phyloP scores from a whole-genome alignment of 1,140 invertebrate genomes.

The Akabosia matsudoensis region DNA sequence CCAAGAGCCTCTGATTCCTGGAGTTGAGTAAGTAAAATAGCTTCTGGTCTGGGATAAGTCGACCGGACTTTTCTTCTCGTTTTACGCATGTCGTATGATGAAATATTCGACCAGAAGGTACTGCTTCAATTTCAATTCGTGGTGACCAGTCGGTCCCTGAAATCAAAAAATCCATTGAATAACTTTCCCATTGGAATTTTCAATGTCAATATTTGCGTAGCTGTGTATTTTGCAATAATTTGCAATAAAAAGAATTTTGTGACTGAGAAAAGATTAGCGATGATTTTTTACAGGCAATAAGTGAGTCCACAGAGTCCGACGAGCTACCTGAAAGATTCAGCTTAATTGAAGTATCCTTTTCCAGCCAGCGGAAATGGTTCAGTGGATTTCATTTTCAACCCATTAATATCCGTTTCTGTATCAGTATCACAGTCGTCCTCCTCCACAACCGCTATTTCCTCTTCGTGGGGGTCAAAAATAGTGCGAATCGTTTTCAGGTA shows the following conservation, averaged over 20 bases:
- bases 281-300: not conserved
- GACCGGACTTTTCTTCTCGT: not conserved
- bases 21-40: conserved; percentile 10
- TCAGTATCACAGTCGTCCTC: not conserved
- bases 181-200: not conserved
- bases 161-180: not conserved
- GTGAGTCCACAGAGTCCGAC: not conserved
- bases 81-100: not conserved
- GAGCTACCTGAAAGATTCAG: not conserved
- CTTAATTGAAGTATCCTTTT: not conserved
- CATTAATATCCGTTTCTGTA: not conserved
- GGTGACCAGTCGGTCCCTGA: conserved; percentile 17
- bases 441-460: no score
- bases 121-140: conserved; percentile 4
- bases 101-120: not conserved
- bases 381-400: not conserved
- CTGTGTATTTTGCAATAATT: no score
- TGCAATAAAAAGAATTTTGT: not conserved
- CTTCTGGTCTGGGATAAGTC: conserved; percentile 7
- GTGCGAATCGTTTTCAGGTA: not conserved
- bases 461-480: no score
- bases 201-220: no score
- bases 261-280: not conserved
- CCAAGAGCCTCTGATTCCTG: not conserved
- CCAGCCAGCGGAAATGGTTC: not conserved